phyloP scores from a whole-genome alignment of 1,140 invertebrate species.

The Tetragnatha versicolor region DNA sequence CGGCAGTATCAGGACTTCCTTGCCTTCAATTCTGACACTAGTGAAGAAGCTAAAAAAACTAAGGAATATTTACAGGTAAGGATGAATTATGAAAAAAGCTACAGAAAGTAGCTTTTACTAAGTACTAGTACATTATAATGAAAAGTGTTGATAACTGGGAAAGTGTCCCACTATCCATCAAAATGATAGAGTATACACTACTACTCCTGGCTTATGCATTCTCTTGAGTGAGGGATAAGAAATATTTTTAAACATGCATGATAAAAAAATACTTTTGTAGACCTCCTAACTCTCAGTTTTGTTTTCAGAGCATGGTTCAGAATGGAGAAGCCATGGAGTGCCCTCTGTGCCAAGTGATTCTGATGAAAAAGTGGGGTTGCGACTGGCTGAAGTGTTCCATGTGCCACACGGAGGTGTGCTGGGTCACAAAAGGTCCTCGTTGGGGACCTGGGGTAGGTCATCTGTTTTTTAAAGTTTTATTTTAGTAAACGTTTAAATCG shows the following conservation, averaged over 20 bases:
- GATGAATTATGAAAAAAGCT: not conserved
- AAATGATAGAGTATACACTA: too few relatives aligned
- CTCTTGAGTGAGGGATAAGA: too few relatives aligned
- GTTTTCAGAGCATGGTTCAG: slow-evolving; percentile 75
- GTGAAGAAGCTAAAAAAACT: slow-evolving; percentile 76
- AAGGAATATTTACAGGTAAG: slow-evolving; percentile 76
- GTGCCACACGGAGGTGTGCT: slow-evolving; percentile 94
- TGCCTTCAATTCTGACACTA: slow-evolving; percentile 70
- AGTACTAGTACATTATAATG: too few relatives aligned
- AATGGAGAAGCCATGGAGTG: slow-evolving; percentile 86
- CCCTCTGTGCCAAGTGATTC: slow-evolving; percentile 82
- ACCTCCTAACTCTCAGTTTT: slow-evolving; percentile 16
- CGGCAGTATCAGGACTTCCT: slow-evolving; percentile 83
- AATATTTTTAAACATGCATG: too few relatives aligned
- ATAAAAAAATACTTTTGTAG: too few relatives aligned
- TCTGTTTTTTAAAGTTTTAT: not conserved
- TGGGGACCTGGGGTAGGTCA: slow-evolving; percentile 79
- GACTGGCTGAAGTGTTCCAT: slow-evolving; percentile 93
- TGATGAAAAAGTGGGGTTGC: slow-evolving; percentile 94
- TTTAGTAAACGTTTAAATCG: too few relatives aligned
- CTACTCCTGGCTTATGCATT: too few relatives aligned
- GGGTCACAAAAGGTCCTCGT: slow-evolving; percentile 86
- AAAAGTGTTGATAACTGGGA: too few relatives aligned
- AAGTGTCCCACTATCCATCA: too few relatives aligned
- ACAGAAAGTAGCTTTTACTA: too few relatives aligned